Evolutionary conservation across 2,797 vertebrate genomes (phyloP), one percentile per base, ranked within the genome.

Genomic region (Aplochiton taeniatus): DNA sequence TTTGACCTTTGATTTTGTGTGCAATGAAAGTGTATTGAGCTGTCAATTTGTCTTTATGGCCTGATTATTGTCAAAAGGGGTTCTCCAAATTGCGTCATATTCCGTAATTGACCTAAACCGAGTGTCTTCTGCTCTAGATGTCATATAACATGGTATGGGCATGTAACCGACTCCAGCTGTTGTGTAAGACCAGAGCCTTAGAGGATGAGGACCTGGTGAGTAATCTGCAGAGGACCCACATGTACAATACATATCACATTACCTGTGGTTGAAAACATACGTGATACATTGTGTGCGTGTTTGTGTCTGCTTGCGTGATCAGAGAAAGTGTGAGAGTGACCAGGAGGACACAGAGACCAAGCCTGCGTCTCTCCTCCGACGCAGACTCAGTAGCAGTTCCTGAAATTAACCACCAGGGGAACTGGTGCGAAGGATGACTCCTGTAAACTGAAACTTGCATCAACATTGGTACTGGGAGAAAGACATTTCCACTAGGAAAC

Each of bases 311-410:
- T 6, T 49, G 17, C 41, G 45, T 61, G 45, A 44, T 4, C 70
- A 92, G 91, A 89, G 89, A 44, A 16, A 75, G 70, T 92, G 91
- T 0, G 90, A 90, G 78, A 92, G 90, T 0, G 89, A 92, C 81
- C 90, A 89, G 50, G 85, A 91, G 55, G 85, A 85, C 14, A 74
- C 65, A 4, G 65, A 78, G 20, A 77, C 66, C 42, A 82, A 75
- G 18, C 85, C 78, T 0, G 50, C 13, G 0, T 72, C 72, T 0
- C 71, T 88, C 17, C 59, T 83, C 58, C 74, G 78, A 52, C 68
- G 78, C 43, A 72, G 81, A n/a, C 69, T 84, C 20, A 87, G 80
- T 80, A 86, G 83, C 80, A 87, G 65, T 70, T 90, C 85, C 43
- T 89, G 42, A 58, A 14, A 1, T 19, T 41, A 17, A 11, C 61